Evolutionary conservation across 2,797 vertebrate species (phyloP), one percentile per base, ranked within the genome.

Genomic region (Eleutherodactylus coqui): DNA sequence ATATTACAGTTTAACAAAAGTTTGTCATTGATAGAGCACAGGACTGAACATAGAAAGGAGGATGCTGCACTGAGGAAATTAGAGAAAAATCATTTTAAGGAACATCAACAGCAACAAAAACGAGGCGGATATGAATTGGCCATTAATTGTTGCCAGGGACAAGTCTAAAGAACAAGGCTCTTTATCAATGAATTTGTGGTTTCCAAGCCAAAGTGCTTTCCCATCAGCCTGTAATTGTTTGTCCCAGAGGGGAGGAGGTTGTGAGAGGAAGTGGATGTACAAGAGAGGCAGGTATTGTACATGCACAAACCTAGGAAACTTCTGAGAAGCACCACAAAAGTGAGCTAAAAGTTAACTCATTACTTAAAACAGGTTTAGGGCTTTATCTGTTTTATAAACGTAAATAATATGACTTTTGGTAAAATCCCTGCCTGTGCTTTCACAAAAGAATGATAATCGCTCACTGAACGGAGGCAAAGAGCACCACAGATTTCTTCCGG

Each of bases 101-200:
- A 53, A 55, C 53, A n/a, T 55, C 1, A 36, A 7, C 36, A 10
- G 7, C 34, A 41, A 4, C 58, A 64, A 45, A 60, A 47, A 43
- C 8, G 21, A 80, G n/a, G 78, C 78, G 41, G 43, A 47, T 80
- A 43, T 64, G 78, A 80, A 80, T 67, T 67, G 53, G n/a, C 32
- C 13, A 67, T 80, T 80, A 80, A 80, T 49, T 29, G 60, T 80
- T 67, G 78, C 78, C 58, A 64, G 41, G 78, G 38, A 49, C 19
- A 67, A 45, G 78, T 27, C 78, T 81, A 62, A 81, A 67, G 62
- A 34, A 49, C 55, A 17, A 47, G n/a, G 10, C 43, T 82, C n/a
- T 53, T 11, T 72, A 82, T 72, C 64, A 82, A 82, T 82, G 64
- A 55, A n/a, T 72, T 21, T 38, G 80, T 53, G 62, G 64, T 36